A percentile compares a stretch with the other conserved stretches of the same genome.
phyloP scores from a whole-genome alignment of 2,888 invertebrate species.

The Caenorhabditis sinica region DNA sequence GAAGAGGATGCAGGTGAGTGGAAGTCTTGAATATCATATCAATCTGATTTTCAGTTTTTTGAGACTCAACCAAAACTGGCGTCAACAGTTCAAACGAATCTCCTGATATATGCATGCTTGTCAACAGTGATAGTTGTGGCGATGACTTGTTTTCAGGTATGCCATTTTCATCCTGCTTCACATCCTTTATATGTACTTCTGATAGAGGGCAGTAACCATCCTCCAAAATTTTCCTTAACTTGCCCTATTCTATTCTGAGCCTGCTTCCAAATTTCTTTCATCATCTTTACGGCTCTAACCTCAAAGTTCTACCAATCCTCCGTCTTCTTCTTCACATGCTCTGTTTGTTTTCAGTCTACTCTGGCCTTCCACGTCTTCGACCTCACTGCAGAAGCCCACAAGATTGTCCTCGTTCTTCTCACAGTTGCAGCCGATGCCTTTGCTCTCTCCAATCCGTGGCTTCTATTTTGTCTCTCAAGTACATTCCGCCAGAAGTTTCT shows the following conservation, averaged over 20 bases:
- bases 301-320: neutral
- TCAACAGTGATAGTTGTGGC: conserved; percentile 66
- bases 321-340: neutral
- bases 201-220: too few species aligned
- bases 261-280: conserved; percentile 1
- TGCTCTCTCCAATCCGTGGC: conserved; percentile 72
- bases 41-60: conserved; percentile 60
- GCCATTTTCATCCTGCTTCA: too few species aligned
- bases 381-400: conserved; percentile 53
- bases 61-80: conserved; percentile 64
- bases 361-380: conserved; percentile 64
- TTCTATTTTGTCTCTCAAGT: conserved; percentile 66
- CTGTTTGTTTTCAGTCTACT: conserved; percentile 59
- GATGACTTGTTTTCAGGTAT: conserved; percentile 71
- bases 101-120: conserved; percentile 71
- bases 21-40: neutral
- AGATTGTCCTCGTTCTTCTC: conserved; percentile 53
- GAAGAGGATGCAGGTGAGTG: conserved; percentile 63
- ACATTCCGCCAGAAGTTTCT: conserved; percentile 62
- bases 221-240: too few species aligned
- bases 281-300: neutral
- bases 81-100: conserved; percentile 67
- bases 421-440: conserved; percentile 68
- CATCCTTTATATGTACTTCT: too few species aligned
- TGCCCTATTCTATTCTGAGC: neutral